Evolutionary conservation across 2,888 invertebrate genomes (phyloP).

Genomic region (Nipponacmea schrenckii): DNA sequence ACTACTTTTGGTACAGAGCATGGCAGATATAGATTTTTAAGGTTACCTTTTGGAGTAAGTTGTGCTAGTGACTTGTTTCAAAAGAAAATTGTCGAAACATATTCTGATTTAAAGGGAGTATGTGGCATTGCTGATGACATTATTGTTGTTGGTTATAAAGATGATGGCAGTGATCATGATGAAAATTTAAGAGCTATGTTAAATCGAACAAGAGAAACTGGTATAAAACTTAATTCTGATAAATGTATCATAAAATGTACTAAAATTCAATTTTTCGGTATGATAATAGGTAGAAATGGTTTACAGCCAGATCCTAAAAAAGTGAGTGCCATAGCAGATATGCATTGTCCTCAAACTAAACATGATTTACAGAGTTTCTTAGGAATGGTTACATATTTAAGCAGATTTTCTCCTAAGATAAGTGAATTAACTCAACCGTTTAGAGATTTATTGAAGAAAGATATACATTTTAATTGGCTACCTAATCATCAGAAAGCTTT

Average conservation of each 20-base stretch:
- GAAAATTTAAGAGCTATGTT: conserved; percentile 2
- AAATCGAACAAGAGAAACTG: background rate
- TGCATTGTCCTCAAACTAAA: conserved; percentile 24
- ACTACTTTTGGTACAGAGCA: conserved; percentile 5
- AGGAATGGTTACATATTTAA: conserved; percentile 26
- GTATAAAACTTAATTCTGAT: background rate
- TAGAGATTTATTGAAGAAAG: conserved; percentile 27
- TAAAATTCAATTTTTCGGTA: conserved; percentile 4
- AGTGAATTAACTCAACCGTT: conserved; percentile 14
- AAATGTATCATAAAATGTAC: conserved; percentile 5
- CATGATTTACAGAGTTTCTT: conserved; percentile 30
- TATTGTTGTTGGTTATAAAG: background rate
- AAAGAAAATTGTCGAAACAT: background rate
- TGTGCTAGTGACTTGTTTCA: conserved; percentile 4
- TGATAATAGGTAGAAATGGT: background rate
- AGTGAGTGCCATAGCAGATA: conserved; percentile 16
- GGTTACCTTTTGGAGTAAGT: background rate
- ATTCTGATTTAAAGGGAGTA: background rate
- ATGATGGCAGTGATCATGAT: conserved; percentile 4
- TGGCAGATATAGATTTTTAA: conserved; percentile 3
- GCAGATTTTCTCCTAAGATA: no score
- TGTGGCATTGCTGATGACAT: conserved; percentile 1
- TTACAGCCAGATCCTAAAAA: background rate
- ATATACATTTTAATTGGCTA: conserved; percentile 26
- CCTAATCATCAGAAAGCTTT: conserved; percentile 20